A percentile compares a stretch with the other conserved stretches of the same genome.
Conservation (phyloP, 2,113 vertebrate species). For the Pipa parva region DNA sequence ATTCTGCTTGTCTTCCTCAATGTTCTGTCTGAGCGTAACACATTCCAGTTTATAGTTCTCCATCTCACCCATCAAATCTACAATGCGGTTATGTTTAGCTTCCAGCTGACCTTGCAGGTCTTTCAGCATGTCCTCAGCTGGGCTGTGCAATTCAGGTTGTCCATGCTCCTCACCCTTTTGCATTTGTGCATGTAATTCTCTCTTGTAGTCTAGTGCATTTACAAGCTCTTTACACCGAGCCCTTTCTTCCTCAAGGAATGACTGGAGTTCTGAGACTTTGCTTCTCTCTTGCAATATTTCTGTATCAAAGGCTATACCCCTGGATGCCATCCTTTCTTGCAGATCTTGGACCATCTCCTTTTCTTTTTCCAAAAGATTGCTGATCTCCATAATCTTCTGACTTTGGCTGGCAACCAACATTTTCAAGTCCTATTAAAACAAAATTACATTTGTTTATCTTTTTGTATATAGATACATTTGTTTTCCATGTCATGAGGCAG, state of each 20-base stretch:
- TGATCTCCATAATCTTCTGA: slow-evolving; percentile 63
- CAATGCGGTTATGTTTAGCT: slow-evolving; percentile 76
- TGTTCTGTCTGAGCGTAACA: slow-evolving; percentile 64
- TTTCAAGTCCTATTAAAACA: slow-evolving; percentile 74
- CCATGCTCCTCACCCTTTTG: slow-evolving; percentile 48
- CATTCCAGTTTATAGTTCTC: slow-evolving; percentile 80
- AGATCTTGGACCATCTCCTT: slow-evolving; percentile 65
- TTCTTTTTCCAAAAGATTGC: slow-evolving; percentile 71
- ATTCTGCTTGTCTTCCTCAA: slow-evolving; percentile 75
- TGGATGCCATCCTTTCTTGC: slow-evolving; percentile 71
- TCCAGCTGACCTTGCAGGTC: slow-evolving; percentile 79
- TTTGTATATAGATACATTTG: background rate
- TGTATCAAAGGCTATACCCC: slow-evolving; percentile 57
- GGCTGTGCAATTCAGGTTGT: slow-evolving; percentile 47
- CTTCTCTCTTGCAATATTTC: slow-evolving; percentile 64
- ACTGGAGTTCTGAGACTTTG: slow-evolving; percentile 75
- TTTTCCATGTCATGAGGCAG: too few relatives aligned
- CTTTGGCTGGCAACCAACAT: slow-evolving; percentile 77
- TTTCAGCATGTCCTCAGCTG: slow-evolving; percentile 66
- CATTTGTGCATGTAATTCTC: slow-evolving; percentile 60
- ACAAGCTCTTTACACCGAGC: slow-evolving; percentile 73
- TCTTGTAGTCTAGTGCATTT: slow-evolving; percentile 70
- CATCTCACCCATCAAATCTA: slow-evolving; percentile 75
- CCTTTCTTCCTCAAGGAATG: slow-evolving; percentile 81
- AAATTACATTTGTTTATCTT: slow-evolving; percentile 24